Evolutionary conservation across 1,140 invertebrate genomes (phyloP).

Genomic region (Apis cerana): DNA sequence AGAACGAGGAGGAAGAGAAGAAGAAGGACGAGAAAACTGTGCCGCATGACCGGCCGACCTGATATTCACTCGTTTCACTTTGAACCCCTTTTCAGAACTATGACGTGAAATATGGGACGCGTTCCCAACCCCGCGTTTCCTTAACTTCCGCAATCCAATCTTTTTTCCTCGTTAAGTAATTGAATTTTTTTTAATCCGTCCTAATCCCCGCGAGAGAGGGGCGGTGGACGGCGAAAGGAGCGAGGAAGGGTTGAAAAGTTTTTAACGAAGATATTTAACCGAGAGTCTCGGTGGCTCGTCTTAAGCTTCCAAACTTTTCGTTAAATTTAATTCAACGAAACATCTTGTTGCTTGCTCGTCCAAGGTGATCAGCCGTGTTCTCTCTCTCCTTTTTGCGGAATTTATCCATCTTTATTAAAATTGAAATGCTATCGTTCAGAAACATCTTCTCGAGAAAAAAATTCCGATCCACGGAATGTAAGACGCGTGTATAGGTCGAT

Average conservation of each 20-base stretch:
- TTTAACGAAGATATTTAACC: conserved; percentile 40
- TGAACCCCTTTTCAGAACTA: not conserved
- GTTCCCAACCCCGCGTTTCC: conserved; percentile 18
- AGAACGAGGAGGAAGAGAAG: too few relatives aligned
- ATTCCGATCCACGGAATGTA: too few relatives aligned
- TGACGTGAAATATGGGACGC: conserved; percentile 21
- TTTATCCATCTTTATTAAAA: not conserved
- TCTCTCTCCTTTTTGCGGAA: too few relatives aligned
- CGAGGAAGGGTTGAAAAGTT: not conserved
- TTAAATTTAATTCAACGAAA: conserved; percentile 24
- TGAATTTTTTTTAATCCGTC: conserved; percentile 34
- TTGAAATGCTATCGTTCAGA: too few relatives aligned
- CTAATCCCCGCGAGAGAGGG: not conserved
- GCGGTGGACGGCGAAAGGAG: not conserved
- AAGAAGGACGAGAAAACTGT: not conserved
- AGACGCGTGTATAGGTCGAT: too few relatives aligned
- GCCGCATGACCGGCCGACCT: not conserved
- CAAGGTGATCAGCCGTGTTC: not conserved
- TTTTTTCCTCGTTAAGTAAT: conserved; percentile 29
- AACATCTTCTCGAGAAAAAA: too few relatives aligned
- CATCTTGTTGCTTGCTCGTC: not conserved
- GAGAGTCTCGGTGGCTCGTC: not conserved
- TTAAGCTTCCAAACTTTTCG: conserved; percentile 14
- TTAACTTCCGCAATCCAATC: conserved; percentile 17
- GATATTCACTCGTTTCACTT: conserved; percentile 6